Evolutionary conservation across 1,140 invertebrate genomes (phyloP), one percentile per base, ranked within the genome.

Genomic region (Diorhabda sublineata): DNA sequence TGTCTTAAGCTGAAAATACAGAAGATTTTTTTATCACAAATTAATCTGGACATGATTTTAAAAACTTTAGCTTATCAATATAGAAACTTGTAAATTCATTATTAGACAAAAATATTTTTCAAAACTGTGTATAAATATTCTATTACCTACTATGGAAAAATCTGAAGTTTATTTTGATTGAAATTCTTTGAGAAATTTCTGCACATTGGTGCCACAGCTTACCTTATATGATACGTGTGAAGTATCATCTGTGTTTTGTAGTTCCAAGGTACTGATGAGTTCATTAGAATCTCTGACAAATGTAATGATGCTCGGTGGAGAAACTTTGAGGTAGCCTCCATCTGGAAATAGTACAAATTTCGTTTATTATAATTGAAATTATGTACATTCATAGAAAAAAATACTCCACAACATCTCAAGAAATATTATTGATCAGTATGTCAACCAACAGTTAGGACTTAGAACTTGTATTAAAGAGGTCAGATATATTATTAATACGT

Each of bases 211-310:
- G 26, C 26, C 26, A 26, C 26, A 26, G 26, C 47, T 68, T 81
- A 91, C 91, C 83, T 95, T 92, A 77, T 89, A 95, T 2, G 92
- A 90, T 7, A 93, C 80, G 61, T 85, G 81, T 67, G 87, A 84
- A 9, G 89, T 80, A 5, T 79, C 71, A 72, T 87, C 86, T 66
- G 85, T 85, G 75, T 93, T 93, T 59, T 87, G 90, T 11, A 93
- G 81, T 3, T 83, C 82, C 72, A 92, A 87, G 47, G 85, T 86
- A 62, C 88, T 88, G 41, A 82, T 82, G 42, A 88, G 79, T 75
- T 92, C 90, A 69, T 85, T 85, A 67, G 85, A 87, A 45, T 89
- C 86, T 69, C 80, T 86, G 69, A 83, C 85, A 74, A 92, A 92
- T 8, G 84, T 77, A 57, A 92, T 86, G 9, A 85, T 81, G 72